These are phyloP conservation scores for Drosophila merina DNA, from an alignment of 2,888 invertebrate genomes.

Conservation along the genomic window DNA sequence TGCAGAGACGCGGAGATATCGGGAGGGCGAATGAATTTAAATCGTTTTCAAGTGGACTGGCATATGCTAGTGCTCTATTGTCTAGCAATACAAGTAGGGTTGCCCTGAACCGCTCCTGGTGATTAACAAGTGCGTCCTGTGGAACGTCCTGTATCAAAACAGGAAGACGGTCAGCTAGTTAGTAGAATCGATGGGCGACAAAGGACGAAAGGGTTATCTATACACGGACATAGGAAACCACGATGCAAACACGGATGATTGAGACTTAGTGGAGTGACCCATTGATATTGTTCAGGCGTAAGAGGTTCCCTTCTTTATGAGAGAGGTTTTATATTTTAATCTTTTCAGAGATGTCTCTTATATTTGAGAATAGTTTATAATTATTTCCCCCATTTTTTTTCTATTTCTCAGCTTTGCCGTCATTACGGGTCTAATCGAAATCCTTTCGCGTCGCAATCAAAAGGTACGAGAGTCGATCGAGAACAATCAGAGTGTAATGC, in stretches of 20 bases:
- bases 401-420: constrained; percentile 88
- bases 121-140: constrained; percentile 32
- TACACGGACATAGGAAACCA: constrained; percentile 28
- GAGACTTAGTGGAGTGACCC: constrained; percentile 1
- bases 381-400: neutral
- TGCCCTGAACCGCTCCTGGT: constrained; percentile 36
- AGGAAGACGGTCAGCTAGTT: constrained; percentile 3
- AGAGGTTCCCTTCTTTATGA: too few relatives aligned
- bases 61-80: constrained; percentile 30
- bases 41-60: constrained; percentile 39
- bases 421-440: constrained; percentile 91
- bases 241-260: constrained; percentile 17
- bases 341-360: too few relatives aligned
- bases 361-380: neutral
- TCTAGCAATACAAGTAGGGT: constrained; percentile 9
- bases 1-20: neutral
- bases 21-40: constrained; percentile 30
- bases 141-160: constrained; percentile 12
- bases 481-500: constrained; percentile 82
- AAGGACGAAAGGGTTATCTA: too few relatives aligned
- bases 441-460: constrained; percentile 89
- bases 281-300: neutral
- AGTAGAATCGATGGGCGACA: neutral
- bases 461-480: constrained; percentile 88
- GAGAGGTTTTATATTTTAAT: neutral